These are phyloP conservation scores for Ctenosaura bakeri DNA, from an alignment of 2,797 vertebrate species.

Conservation along the genomic window DNA sequence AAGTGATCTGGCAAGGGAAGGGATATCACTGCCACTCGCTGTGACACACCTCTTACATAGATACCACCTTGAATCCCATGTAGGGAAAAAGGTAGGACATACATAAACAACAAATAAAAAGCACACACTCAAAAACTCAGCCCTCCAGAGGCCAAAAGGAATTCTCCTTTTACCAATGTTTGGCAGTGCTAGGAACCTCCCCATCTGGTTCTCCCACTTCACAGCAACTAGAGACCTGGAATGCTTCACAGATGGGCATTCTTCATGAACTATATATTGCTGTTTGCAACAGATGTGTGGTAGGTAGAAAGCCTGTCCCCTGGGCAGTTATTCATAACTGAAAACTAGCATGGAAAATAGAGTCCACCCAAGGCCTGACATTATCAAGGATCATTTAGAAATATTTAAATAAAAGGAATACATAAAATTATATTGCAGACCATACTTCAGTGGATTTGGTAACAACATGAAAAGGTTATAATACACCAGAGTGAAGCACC, in stretches of 20 bases:
- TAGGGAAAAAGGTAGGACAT: no score
- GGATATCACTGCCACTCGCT: background rate
- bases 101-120: no score
- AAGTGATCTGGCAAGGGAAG: background rate
- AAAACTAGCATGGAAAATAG: conserved; percentile 7
- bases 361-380: background rate
- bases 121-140: background rate
- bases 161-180: background rate
- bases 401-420: conserved; percentile 1
- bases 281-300: background rate
- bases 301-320: conserved; percentile 1
- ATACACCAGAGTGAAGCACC: background rate
- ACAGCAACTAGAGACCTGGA: background rate
- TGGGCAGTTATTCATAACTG: background rate
- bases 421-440: background rate
- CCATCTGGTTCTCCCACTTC: background rate
- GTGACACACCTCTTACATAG: background rate
- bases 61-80: background rate
- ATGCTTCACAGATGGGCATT: background rate
- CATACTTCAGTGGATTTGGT: background rate
- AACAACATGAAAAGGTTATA: background rate
- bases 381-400: background rate
- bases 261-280: background rate
- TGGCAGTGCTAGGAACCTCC: background rate
- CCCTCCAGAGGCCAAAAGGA: background rate